A percentile compares a stretch with the other conserved stretches of the same genome.
phyloP scores from a whole-genome alignment of 1,140 invertebrate species.

The Ditylenchus dipsaci region DNA sequence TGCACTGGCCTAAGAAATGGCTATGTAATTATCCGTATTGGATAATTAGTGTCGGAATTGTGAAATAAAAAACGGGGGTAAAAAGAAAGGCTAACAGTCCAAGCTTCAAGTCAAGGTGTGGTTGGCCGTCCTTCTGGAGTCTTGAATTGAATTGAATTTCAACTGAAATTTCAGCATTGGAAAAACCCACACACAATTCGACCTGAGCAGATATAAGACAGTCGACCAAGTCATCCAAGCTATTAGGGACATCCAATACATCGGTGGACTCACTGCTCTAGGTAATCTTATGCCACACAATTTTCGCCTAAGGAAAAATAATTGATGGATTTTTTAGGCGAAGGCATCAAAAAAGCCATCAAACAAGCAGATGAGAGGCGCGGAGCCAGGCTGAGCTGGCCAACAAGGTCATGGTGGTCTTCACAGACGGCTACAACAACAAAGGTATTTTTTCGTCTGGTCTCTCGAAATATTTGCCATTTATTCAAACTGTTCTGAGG shows the following conservation, averaged over 20 bases:
- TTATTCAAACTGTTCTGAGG: neutral
- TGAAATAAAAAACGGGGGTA: no score
- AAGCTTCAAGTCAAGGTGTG: no score
- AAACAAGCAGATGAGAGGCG: slow-evolving; percentile 36
- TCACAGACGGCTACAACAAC: slow-evolving; percentile 54
- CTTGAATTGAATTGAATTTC: no score
- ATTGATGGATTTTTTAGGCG: slow-evolving; percentile 30
- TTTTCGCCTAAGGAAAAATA: slow-evolving; percentile 13
- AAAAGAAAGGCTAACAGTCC: no score
- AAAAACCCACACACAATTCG: slow-evolving; percentile 49
- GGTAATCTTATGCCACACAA: no score
- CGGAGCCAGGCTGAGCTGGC: slow-evolving; percentile 48
- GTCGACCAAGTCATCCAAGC: slow-evolving; percentile 46
- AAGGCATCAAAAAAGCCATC: slow-evolving; percentile 45
- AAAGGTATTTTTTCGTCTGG: slow-evolving; percentile 24
- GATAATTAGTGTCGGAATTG: no score
- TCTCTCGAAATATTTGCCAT: neutral
- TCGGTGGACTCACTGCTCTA: slow-evolving; percentile 52
- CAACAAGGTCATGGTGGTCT: slow-evolving; percentile 49
- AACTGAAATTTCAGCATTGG: slow-evolving; percentile 38
- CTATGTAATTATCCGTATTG: no score
- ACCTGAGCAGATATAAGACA: slow-evolving; percentile 49
- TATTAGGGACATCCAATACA: slow-evolving; percentile 44
- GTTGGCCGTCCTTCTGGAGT: no score
- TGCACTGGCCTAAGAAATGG: no score